A percentile compares a stretch with the other conserved stretches of the same genome.
These are phyloP conservation scores for Nebria ingens DNA, from an alignment of 1,140 invertebrate species.

Conservation along the genomic window DNA sequence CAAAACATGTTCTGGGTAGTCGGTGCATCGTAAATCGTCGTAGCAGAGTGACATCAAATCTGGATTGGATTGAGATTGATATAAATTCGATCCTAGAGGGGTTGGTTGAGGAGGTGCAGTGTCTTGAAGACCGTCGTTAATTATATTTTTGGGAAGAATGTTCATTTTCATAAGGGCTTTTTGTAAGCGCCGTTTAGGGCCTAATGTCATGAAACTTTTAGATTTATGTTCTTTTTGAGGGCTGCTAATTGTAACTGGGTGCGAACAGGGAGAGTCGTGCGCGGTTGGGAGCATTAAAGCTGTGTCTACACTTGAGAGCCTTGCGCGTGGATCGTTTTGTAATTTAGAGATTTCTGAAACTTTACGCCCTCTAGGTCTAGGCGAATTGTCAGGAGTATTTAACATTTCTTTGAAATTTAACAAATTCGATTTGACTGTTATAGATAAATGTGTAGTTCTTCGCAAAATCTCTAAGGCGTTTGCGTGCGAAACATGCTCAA, in stretches of 20 bases:
- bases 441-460: conserved; percentile 89
- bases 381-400: conserved; percentile 72
- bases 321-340: conserved; percentile 53
- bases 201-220: conserved; percentile 79
- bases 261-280: conserved; percentile 29
- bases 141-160: conserved; percentile 76
- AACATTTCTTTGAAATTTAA: conserved; percentile 76
- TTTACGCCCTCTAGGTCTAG: conserved; percentile 51
- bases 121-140: conserved; percentile 32
- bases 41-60: conserved; percentile 75
- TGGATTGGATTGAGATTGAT: conserved; percentile 84
- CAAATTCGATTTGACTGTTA: conserved; percentile 95
- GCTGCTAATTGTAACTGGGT: conserved; percentile 32
- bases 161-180: conserved; percentile 88
- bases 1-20: conserved; percentile 94
- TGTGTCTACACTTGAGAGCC: conserved; percentile 50
- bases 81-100: conserved; percentile 39
- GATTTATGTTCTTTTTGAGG: conserved; percentile 31
- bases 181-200: conserved; percentile 70
- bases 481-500: conserved; percentile 81
- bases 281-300: conserved; percentile 30
- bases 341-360: conserved; percentile 46
- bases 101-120: conserved; percentile 25
- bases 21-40: conserved; percentile 60
- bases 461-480: conserved; percentile 86